Conservation (phyloP, 2,888 invertebrate species). For the Temnothorax ravouxi region DNA sequence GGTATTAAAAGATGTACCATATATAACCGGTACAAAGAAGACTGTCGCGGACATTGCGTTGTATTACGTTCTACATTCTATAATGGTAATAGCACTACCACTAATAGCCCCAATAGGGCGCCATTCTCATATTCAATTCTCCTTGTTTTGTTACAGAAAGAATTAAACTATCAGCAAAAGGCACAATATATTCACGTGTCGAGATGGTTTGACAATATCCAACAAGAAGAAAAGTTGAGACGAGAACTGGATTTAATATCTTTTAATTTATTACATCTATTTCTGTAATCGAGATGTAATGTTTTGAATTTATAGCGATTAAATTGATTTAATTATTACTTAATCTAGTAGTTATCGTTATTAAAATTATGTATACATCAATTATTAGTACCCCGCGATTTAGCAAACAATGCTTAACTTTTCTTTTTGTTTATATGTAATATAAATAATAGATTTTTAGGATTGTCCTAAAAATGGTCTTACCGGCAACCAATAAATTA, state of each 20-base stretch:
- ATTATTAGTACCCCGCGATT: too few species aligned
- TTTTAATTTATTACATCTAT: slow-evolving; percentile 85
- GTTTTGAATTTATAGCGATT: background rate
- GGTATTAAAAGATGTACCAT: slow-evolving; percentile 87
- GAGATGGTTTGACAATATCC: slow-evolving; percentile 93
- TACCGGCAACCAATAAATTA: too few species aligned
- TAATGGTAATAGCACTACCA: slow-evolving; percentile 87
- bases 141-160: slow-evolving; percentile 88
- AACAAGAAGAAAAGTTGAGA: slow-evolving; percentile 90
- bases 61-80: slow-evolving; percentile 90
- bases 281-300: slow-evolving; percentile 75
- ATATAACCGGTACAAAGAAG: slow-evolving; percentile 88
- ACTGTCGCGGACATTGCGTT: slow-evolving; percentile 91
- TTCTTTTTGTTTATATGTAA: too few species aligned
- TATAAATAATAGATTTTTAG: too few species aligned
- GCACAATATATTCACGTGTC: slow-evolving; percentile 91
- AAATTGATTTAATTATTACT: background rate
- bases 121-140: too few species aligned
- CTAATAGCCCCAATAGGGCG: slow-evolving; percentile 78
- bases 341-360: background rate
- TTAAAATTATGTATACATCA: too few species aligned
- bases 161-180: slow-evolving; percentile 89
- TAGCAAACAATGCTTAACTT: too few species aligned
- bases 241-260: slow-evolving; percentile 86
- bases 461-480: too few species aligned